A percentile compares a stretch with the other conserved stretches of the same genome.
These are phyloP conservation scores for Turdus rufiventris DNA, from an alignment of 2,113 vertebrate genomes.

Conservation along the genomic window DNA sequence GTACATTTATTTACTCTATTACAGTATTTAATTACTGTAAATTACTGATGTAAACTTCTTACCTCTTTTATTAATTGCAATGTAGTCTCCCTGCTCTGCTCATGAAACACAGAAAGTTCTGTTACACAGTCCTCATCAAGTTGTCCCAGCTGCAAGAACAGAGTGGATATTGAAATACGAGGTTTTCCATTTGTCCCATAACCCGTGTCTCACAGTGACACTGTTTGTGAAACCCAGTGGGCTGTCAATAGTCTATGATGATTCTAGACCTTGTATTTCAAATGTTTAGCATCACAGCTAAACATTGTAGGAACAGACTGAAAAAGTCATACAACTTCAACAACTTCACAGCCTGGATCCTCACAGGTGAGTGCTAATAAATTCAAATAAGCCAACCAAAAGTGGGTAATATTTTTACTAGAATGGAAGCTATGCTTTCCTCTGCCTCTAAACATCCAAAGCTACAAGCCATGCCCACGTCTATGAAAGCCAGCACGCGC, in stretches of 20 bases:
- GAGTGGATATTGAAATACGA: background rate
- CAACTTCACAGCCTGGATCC: background rate
- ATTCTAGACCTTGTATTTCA: background rate
- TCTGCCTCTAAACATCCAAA: background rate
- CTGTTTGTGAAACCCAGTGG: background rate
- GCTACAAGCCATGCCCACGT: background rate
- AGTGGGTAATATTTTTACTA: background rate
- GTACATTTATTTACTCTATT: background rate
- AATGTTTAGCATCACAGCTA: background rate
- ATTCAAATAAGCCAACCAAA: background rate
- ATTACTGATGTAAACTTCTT: background rate
- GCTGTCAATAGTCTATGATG: background rate
- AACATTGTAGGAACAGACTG: background rate
- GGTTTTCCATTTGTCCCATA: background rate
- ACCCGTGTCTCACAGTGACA: background rate
- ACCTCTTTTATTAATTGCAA: constrained; percentile 83
- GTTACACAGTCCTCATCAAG: constrained; percentile 91
- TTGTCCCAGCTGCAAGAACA: constrained; percentile 77
- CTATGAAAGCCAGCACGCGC: background rate
- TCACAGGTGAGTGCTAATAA: background rate
- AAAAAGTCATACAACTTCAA: background rate
- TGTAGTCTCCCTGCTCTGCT: constrained; percentile 78
- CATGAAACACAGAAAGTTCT: constrained; percentile 86
- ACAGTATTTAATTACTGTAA: background rate
- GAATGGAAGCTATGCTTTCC: background rate